A percentile compares a stretch with the other conserved stretches of the same genome.
Conservation (phyloP, 1,140 invertebrate species). For the Bilobella aurantiaca region DNA sequence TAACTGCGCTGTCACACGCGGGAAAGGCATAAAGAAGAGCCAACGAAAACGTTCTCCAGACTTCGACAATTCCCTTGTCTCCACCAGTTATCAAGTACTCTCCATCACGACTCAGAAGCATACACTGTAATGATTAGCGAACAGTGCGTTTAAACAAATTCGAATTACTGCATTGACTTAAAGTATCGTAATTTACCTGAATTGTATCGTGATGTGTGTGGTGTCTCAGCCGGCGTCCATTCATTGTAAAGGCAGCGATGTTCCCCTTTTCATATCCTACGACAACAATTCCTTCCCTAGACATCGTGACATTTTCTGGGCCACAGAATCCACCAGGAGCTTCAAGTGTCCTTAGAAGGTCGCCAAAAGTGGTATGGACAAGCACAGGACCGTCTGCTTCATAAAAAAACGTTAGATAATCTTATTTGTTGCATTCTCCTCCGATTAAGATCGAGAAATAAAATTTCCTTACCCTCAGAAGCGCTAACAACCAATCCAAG, state of each 20-base stretch:
- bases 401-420: not conserved
- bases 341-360: conserved; percentile 83
- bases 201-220: conserved; percentile 90
- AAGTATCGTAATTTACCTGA: conserved; percentile 58
- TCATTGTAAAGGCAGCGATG: conserved; percentile 85
- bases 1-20: conserved; percentile 83
- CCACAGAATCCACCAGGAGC: conserved; percentile 64
- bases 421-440: not conserved
- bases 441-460: not conserved
- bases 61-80: conserved; percentile 92
- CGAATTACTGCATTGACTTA: not conserved
- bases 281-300: conserved; percentile 89
- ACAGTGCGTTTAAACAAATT: conserved; percentile 3
- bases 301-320: conserved; percentile 85
- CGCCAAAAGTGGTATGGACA: conserved; percentile 96
- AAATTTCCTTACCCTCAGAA: conserved; percentile 59
- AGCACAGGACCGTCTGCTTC: conserved; percentile 81
- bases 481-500: conserved; percentile 94
- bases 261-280: conserved; percentile 84
- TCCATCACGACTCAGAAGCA: conserved; percentile 89
- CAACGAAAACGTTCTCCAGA: conserved; percentile 94
- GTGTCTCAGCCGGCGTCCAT: conserved; percentile 72
- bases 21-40: conserved; percentile 94
- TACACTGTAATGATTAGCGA: conserved; percentile 61
- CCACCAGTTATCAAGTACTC: conserved; percentile 96